Base-by-base conservation (phyloP, 2,888 invertebrate species). In the Sipha maydis region DNA sequence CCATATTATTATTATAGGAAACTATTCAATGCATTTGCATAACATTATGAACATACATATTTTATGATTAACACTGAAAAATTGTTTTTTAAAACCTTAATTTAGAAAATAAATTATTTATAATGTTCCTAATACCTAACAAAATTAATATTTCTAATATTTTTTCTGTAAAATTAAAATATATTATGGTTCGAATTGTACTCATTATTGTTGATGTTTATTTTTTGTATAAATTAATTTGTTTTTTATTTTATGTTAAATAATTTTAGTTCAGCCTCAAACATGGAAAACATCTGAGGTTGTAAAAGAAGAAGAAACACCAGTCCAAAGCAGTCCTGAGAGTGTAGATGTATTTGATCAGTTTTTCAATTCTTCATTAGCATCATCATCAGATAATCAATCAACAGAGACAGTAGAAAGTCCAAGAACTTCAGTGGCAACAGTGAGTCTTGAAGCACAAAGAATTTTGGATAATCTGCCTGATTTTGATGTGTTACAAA, bases 401-500 rank as follows among this genome's bases (percentile, higher is more conserved):
- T 41, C 28, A 56, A 25, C 28, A 41, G 73, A 80, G 1, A 38
- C 25, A 1, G 31, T 61, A 25, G 56, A 82, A 67, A 75, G 34
- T 41, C 31, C 71, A 61, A 82, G 31, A 31, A 7, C 56, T n/a
- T n/a, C 19, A n/a, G 28, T 34, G 25, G 19, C 48, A 54, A 83
- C 80, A 76, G 48, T 90, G 9, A 90, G 90, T 86, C 34, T 79
- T 38, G 90, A 90, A 89, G 90, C 90, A 41, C 89, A 90, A 85
- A 88, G 69, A 19, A 89, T 90, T 75, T 89, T 90, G 34, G 89
- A 90, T 78, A 89, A 54, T 77, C 89, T 90, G 28, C 90, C 90
- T 38, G 89, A 90, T 89, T 89, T 90, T 69, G 90, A 90, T 31
- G 90, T 90, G 75, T 89, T 90, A 89, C 90, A 90, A 84, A 90